Base-by-base conservation (phyloP, 1,140 invertebrate genomes). In the Drusus annulatus region DNA sequence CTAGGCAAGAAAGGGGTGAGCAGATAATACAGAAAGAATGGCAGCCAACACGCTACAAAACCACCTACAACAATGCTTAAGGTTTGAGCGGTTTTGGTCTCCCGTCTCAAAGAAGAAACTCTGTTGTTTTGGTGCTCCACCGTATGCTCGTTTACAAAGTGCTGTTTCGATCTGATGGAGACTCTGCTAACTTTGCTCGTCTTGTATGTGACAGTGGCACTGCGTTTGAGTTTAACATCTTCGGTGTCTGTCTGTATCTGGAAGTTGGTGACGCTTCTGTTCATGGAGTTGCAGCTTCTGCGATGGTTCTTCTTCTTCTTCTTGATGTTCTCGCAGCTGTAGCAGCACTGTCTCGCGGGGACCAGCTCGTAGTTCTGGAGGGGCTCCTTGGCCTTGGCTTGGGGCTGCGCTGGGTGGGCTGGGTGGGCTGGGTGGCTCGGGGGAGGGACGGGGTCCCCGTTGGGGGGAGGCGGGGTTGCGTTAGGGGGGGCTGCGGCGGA, bases 21-120 rank as follows among this genome's bases (percentile, higher is more conserved):
- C 7, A 98, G 87, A 85, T 98, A 98, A 54, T 96, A 93, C 0
- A 96, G 91, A 87, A 98, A 98, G 87, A 97, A 97, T 7, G 96
- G 96, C 54, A 96, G 87, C 96, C 96, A 97, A 83, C 96, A 98
- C 2, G 96, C 92, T 6, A 98, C 93, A 86, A 98, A 98, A 7
- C 96, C 96, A 5, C 97, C 96, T 25, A 98, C 96, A 2, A 98
- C 97, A 25, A 98, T 93, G 10, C 96, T 96, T 31, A 98, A 88
- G 0, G 97, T 98, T 86, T 97, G 95, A 15, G 97, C 96, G 0
- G 96, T 97, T 89, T 97, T 96, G 1, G 93, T 94, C 83, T 97
- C 96, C 69, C 94, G 90, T 78, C 93, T 88, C 76, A 93, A 89
- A 15, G 93, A 93, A 1, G 93, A 93, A 0, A 93, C 92, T 68